These are phyloP conservation scores for Xenopus borealis DNA, from an alignment of 2,113 vertebrate species.

Conservation along the genomic window DNA sequence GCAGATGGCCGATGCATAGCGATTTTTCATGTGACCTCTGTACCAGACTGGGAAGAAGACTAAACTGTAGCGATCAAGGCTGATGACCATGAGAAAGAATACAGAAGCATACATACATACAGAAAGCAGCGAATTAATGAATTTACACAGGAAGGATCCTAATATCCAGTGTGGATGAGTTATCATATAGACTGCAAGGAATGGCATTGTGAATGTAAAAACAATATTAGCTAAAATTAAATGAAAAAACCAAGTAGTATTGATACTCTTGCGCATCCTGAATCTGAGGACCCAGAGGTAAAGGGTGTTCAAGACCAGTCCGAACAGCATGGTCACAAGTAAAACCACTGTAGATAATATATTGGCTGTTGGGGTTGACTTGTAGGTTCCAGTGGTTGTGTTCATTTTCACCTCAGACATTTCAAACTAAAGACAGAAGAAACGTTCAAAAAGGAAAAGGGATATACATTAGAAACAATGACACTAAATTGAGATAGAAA, in stretches of 20 bases:
- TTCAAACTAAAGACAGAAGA: not conserved
- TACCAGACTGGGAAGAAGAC: constrained; percentile 53
- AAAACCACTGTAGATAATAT: not conserved
- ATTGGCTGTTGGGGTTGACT: not conserved
- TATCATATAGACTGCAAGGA: constrained; percentile 44
- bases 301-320: constrained; percentile 37
- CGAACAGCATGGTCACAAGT: constrained; percentile 3
- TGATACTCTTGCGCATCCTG: constrained; percentile 56
- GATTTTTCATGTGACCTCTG: constrained; percentile 45
- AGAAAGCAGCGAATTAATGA: constrained; percentile 41
- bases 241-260: constrained; percentile 54
- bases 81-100: constrained; percentile 53
- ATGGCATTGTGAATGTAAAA: constrained; percentile 46
- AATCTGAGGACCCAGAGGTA: constrained; percentile 56
- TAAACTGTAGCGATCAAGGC: constrained; percentile 55
- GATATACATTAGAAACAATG: too few species aligned
- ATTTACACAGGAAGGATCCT: constrained; percentile 51
- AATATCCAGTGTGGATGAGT: constrained; percentile 50
- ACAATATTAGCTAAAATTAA: constrained; percentile 56
- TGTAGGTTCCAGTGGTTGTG: not conserved
- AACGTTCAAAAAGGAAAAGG: not conserved
- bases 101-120: constrained; percentile 47
- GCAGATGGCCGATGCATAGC: constrained; percentile 30
- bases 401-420: not conserved
- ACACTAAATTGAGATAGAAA: too few species aligned